Base-by-base conservation (phyloP, 2,888 invertebrate species). In the Rhaphigaster nebulosa region DNA sequence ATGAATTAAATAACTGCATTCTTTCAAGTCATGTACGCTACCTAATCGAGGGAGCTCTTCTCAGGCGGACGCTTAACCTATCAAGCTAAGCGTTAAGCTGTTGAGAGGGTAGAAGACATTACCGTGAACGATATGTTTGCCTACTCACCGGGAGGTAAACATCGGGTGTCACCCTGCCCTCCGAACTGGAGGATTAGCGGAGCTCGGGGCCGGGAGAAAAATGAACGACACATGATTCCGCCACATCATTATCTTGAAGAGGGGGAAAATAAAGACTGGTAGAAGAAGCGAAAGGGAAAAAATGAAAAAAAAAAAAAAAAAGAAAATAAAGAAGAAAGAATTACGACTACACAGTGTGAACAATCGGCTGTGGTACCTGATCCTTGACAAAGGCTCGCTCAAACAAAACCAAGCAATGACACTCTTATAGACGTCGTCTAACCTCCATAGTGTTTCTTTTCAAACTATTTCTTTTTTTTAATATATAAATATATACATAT, bases 191-290 rank as follows among this genome's bases (percentile, higher is more conserved):
- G 84, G 84, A 84, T 84, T 84, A 84, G 84, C 45, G 34, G 38
- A 76, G 70, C 70, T 76, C 70, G 20, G 70, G 34, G 8, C 2
- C 4, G n/a, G 45, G 84, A 84, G 84, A 84, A 84, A 84, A 84
- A 84, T 84, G 84, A 84, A 84, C 84, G 84, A 84, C 84, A 84
- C 45, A 84, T 84, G 84, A 84, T 84, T 84, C 84, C 45, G 45
- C 84, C 45, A 84, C 84, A 84, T 84, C 84, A 84, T 84, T 84
- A 84, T 84, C 45, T 45, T n/a, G 45, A 50, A 84, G 84, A n/a
- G 84, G 45, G 41, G 38, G 20, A 38, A 38, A 38, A 76, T 76
- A 76, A 76, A 76, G 70, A 76, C 70, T 76, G 38, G 84, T 84
- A 45, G 84, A 84, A 50, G 41, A n/a, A 84, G 84, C 84, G 84